A percentile compares a stretch with the other conserved stretches of the same genome.
Conservation (phyloP, 1,140 invertebrate genomes). For the Archivesica marissinica region DNA sequence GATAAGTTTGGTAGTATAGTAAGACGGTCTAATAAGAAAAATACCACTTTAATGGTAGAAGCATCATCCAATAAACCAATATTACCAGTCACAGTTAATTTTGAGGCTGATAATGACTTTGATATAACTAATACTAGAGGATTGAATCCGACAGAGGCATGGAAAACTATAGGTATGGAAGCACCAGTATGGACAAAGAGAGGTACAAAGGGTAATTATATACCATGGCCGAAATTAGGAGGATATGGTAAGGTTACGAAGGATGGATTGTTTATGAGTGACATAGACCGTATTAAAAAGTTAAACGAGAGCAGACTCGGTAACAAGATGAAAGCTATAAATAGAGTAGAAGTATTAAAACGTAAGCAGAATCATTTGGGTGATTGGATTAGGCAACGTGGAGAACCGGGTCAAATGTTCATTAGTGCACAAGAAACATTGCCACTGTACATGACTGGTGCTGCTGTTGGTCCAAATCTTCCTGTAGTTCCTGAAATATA, state of each 20-base stretch:
- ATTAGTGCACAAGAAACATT: too few species aligned
- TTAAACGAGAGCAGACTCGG: too few species aligned
- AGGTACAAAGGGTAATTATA: background rate
- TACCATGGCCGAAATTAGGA: background rate
- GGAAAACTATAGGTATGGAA: slow-evolving; percentile 5
- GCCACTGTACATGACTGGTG: too few species aligned
- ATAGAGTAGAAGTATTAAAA: background rate
- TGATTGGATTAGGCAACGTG: background rate
- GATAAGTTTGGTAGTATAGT: background rate
- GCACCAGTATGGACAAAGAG: background rate
- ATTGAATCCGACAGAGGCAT: background rate
- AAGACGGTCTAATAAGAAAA: background rate
- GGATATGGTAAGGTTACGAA: background rate
- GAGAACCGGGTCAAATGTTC: too few species aligned
- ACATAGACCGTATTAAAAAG: background rate
- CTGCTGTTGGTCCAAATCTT: too few species aligned
- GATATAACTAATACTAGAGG: background rate
- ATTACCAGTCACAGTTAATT: background rate
- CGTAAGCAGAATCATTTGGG: background rate
- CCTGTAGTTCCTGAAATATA: too few species aligned
- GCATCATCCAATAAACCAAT: background rate
- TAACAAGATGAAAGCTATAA: background rate
- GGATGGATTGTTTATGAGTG: background rate
- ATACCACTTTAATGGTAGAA: background rate
- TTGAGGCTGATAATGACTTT: background rate